phyloP scores from a whole-genome alignment of 2,113 vertebrate genomes.

The Nerophis lumbriciformis region DNA sequence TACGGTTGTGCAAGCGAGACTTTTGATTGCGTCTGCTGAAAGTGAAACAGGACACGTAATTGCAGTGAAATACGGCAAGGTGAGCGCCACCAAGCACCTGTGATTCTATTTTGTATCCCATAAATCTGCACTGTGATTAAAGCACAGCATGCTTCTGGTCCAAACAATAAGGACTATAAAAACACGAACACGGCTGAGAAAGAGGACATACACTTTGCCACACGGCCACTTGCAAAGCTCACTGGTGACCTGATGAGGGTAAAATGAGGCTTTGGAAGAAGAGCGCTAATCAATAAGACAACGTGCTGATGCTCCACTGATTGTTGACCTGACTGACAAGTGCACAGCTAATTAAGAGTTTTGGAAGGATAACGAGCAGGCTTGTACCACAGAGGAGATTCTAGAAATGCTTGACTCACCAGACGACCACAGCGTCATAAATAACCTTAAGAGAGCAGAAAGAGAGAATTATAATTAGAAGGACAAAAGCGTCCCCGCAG shows the following conservation, averaged over 20 bases:
- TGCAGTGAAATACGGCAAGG: slow-evolving; percentile 24
- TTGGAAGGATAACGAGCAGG: background rate
- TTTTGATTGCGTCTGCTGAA: slow-evolving; percentile 1
- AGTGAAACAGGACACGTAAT: background rate
- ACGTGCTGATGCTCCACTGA: background rate
- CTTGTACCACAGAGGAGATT: background rate
- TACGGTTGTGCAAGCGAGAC: too few relatives aligned
- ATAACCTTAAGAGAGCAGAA: slow-evolving; percentile 62
- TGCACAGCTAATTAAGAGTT: background rate
- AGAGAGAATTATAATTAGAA: background rate
- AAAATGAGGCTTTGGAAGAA: background rate
- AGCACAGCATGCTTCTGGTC: background rate
- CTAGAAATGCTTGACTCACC: slow-evolving; percentile 51
- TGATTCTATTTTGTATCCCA: slow-evolving; percentile 13
- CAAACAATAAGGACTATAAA: background rate
- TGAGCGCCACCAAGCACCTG: slow-evolving; percentile 2
- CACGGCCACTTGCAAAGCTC: background rate
- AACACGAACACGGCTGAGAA: background rate
- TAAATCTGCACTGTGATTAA: slow-evolving; percentile 50
- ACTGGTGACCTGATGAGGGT: background rate
- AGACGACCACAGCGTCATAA: slow-evolving; percentile 74
- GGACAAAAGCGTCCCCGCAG: background rate
- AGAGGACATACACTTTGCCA: too few relatives aligned
- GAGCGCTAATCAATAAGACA: background rate
- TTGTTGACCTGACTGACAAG: slow-evolving; percentile 4